A percentile compares a stretch with the other conserved stretches of the same genome.
phyloP scores from a whole-genome alignment of 2,113 vertebrate genomes.

The Eretmochelys imbricata region DNA sequence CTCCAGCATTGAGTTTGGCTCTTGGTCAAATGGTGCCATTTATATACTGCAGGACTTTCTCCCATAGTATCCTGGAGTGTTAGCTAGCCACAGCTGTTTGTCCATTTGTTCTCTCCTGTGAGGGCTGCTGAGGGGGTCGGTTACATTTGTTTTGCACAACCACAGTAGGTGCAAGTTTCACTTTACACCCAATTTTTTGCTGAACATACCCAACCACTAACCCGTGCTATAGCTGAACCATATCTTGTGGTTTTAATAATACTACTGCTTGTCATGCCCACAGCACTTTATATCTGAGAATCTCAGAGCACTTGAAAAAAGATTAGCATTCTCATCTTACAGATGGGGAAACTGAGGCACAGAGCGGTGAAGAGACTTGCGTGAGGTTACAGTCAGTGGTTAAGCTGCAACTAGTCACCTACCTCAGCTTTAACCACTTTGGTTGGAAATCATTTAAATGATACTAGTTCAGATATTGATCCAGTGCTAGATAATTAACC shows the following conservation, averaged over 20 bases:
- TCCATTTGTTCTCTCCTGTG: neutral
- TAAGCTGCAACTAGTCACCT: neutral
- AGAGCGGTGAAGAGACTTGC: neutral
- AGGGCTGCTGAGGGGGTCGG: neutral
- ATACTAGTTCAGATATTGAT: neutral
- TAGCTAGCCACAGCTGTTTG: neutral
- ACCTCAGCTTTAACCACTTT: neutral
- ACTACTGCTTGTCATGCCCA: neutral
- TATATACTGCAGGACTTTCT: neutral
- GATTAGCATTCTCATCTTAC: neutral
- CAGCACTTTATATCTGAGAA: neutral
- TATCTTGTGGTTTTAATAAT: rapidly evolving
- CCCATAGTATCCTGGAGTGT: neutral
- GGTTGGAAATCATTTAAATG: neutral
- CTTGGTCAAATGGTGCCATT: rapidly evolving
- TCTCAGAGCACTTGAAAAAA: neutral
- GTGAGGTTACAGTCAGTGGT: neutral
- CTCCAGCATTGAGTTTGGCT: rapidly evolving
- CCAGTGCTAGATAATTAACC: neutral
- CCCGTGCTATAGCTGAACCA: rapidly evolving
- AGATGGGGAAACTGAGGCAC: neutral
- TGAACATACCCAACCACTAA: rapidly evolving
- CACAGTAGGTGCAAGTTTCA: rapidly evolving
- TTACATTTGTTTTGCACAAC: rapidly evolving
- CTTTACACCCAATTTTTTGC: neutral